Evolutionary conservation across 2,113 vertebrate genomes (phyloP).

Genomic region (Varanus salvator): DNA sequence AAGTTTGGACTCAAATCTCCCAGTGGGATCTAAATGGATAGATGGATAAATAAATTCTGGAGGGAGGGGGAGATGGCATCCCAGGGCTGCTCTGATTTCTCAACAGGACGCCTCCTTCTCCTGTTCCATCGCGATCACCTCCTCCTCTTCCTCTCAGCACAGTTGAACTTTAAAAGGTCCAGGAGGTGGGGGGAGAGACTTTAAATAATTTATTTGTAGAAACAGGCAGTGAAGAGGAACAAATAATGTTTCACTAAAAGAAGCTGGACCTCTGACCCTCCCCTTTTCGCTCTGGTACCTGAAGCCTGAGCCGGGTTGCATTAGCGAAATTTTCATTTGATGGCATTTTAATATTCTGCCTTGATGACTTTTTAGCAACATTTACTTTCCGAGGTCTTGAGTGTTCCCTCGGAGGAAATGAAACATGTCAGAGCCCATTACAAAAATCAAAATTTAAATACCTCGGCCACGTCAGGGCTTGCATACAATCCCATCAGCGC

Average conservation of each 20-base stretch:
- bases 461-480: slow-evolving; percentile 94
- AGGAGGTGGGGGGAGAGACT: slow-evolving; percentile 79
- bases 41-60: not conserved
- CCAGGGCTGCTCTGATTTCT: slow-evolving; percentile 25
- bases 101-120: slow-evolving; percentile 46
- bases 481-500: slow-evolving; percentile 94
- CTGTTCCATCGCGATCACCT: not conserved
- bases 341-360: slow-evolving; percentile 99
- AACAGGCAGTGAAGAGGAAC: slow-evolving; percentile 99
- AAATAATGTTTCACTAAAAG: slow-evolving; percentile 99
- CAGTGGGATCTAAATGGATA: no score
- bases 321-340: slow-evolving; percentile 99
- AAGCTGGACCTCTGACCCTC: slow-evolving; percentile 88
- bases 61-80: not conserved
- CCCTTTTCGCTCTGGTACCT: slow-evolving; percentile 91
- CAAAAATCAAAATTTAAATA: slow-evolving; percentile 99
- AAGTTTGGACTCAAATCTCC: not conserved
- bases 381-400: slow-evolving; percentile 99
- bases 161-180: slow-evolving; percentile 90
- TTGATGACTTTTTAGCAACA: slow-evolving; percentile 99
- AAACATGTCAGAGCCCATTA: slow-evolving; percentile 99
- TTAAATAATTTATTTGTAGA: slow-evolving; percentile 99
- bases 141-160: slow-evolving; percentile 62
- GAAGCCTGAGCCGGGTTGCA: slow-evolving; percentile 94
- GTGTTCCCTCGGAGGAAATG: slow-evolving; percentile 99